These are phyloP conservation scores for Dryococelus australis DNA, from an alignment of 2,888 invertebrate genomes.

Conservation along the genomic window DNA sequence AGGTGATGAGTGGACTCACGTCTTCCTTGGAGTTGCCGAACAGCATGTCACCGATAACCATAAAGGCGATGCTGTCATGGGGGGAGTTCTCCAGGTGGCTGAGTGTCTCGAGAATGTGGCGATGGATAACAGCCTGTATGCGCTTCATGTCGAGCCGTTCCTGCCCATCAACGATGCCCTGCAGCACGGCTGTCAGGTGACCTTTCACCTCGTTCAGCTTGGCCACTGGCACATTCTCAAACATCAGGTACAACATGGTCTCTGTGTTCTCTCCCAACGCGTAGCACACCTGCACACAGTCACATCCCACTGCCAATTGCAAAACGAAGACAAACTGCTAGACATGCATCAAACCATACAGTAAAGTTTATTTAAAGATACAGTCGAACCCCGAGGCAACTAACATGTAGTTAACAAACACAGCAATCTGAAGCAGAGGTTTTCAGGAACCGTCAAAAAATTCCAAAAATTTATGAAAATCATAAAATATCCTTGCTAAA, in stretches of 20 bases:
- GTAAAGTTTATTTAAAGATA: background rate
- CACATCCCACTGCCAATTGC: too few relatives aligned
- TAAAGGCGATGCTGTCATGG: slow-evolving; percentile 77
- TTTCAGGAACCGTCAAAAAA: too few relatives aligned
- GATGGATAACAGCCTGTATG: slow-evolving; percentile 74
- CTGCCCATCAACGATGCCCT: slow-evolving; percentile 58
- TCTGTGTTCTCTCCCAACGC: slow-evolving; percentile 76
- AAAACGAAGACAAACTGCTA: slow-evolving; percentile 35
- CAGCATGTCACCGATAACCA: slow-evolving; percentile 82
- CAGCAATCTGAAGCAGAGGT: too few relatives aligned
- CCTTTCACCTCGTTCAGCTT: slow-evolving; percentile 71
- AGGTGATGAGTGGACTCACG: slow-evolving; percentile 69
- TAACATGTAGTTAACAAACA: too few relatives aligned
- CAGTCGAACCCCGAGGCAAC: slow-evolving; percentile 1
- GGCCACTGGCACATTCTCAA: slow-evolving; percentile 76
- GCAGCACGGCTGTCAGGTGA: slow-evolving; percentile 62
- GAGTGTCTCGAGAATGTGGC: slow-evolving; percentile 72
- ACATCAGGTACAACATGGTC: slow-evolving; percentile 71
- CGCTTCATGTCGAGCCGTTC: slow-evolving; percentile 77
- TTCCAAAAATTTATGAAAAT: too few relatives aligned
- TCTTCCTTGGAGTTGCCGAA: slow-evolving; percentile 78
- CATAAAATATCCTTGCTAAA: too few relatives aligned
- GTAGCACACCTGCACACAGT: slow-evolving; percentile 68
- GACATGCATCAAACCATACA: background rate
- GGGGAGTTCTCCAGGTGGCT: slow-evolving; percentile 79